Evolutionary conservation across 2,113 vertebrate species (phyloP).

Genomic region (Salvelinus alpinus): DNA sequence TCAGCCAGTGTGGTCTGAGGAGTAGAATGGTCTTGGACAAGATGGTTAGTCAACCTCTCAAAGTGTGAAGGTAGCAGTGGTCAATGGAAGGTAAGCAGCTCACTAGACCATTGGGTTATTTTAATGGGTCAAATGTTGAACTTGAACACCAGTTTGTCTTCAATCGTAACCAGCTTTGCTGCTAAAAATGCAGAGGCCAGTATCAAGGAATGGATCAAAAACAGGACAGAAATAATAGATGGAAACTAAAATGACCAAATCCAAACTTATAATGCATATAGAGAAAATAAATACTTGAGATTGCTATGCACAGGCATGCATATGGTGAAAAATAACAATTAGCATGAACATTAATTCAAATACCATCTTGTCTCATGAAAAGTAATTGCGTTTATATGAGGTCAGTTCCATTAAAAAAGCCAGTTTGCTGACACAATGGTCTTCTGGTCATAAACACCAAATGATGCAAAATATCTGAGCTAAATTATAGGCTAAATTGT

Average conservation of each 20-base stretch:
- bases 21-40: too few relatives aligned
- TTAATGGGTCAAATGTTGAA: background rate
- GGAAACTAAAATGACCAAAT: too few relatives aligned
- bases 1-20: too few relatives aligned
- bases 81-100: background rate
- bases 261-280: too few relatives aligned
- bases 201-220: too few relatives aligned
- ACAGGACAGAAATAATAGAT: too few relatives aligned
- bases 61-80: background rate
- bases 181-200: too few relatives aligned
- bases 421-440: background rate
- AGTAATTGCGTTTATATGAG: background rate
- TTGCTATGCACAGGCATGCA: background rate
- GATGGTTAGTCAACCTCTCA: background rate
- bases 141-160: too few relatives aligned
- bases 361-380: background rate
- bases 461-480: background rate
- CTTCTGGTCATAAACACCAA: rapidly evolving
- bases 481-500: background rate
- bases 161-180: too few relatives aligned
- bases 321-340: too few relatives aligned
- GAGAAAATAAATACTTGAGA: background rate
- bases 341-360: background rate
- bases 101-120: background rate
- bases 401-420: background rate